A percentile compares a stretch with the other conserved stretches of the same genome.
phyloP scores from a whole-genome alignment of 2,113 vertebrate genomes.

The Erythrolamprus reginae region DNA sequence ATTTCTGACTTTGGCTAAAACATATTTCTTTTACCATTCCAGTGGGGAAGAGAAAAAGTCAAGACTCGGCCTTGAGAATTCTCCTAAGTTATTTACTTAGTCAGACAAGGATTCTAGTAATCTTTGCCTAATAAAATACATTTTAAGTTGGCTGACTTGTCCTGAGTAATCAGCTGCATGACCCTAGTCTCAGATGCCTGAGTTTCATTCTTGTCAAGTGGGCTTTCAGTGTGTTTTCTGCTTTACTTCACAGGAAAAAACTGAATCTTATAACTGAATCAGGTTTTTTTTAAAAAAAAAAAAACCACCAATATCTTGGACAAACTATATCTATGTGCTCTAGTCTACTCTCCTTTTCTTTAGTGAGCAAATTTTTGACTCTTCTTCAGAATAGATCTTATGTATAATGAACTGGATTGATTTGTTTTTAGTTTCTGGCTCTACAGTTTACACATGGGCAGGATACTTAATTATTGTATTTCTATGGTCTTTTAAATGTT shows the following conservation, averaged over 20 bases:
- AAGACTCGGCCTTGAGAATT: slow-evolving; percentile 47
- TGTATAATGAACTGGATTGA: background rate
- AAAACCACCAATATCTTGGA: background rate
- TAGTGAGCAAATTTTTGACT: slow-evolving; percentile 23
- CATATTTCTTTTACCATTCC: slow-evolving; percentile 33
- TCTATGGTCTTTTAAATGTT: background rate
- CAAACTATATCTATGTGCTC: background rate
- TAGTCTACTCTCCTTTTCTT: slow-evolving; percentile 21
- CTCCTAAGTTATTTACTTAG: slow-evolving; percentile 47
- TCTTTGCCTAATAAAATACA: slow-evolving; percentile 49
- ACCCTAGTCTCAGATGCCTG: slow-evolving; percentile 38
- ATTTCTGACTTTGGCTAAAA: slow-evolving; percentile 15
- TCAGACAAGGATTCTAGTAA: slow-evolving; percentile 42
- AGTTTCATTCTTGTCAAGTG: slow-evolving; percentile 52
- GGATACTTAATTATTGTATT: slow-evolving; percentile 28
- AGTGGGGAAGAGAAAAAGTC: slow-evolving; percentile 23
- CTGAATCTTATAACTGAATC: background rate
- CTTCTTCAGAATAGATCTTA: background rate
- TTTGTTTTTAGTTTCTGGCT: slow-evolving; percentile 37
- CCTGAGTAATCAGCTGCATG: slow-evolving; percentile 53
- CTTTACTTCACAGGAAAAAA: background rate
- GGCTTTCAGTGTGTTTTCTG: slow-evolving; percentile 28
- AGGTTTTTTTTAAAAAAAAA: background rate
- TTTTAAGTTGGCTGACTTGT: slow-evolving; percentile 45
- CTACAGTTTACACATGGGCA: slow-evolving; percentile 27